Evolutionary conservation across 2,888 invertebrate species (phyloP).

Genomic region (Pyrrhosoma nymphula): DNA sequence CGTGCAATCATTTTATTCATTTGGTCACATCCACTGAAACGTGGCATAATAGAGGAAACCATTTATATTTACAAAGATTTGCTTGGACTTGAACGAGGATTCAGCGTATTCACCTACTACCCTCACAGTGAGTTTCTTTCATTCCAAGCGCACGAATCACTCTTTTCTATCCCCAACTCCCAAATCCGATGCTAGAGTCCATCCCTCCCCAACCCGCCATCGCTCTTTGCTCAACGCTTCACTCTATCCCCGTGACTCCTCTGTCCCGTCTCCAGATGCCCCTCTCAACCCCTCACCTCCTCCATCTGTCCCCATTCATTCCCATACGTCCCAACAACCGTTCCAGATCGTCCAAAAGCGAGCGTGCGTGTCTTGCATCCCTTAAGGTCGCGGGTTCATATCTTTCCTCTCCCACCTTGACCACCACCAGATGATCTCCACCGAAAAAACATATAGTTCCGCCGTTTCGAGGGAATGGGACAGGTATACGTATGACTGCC

Average conservation of each 20-base stretch:
- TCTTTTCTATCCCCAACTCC: neutral
- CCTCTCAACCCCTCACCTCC: neutral
- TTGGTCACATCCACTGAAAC: no score
- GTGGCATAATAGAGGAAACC: no score
- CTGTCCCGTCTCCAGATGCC: no score
- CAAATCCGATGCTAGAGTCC: no score
- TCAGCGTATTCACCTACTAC: no score
- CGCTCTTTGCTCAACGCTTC: neutral
- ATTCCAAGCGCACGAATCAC: neutral
- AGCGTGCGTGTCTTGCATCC: conserved; percentile 65
- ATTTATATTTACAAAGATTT: no score
- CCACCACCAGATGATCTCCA: conserved; percentile 60
- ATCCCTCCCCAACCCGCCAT: neutral
- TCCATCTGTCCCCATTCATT: neutral
- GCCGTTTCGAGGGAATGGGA: neutral
- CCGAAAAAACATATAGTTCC: conserved; percentile 25
- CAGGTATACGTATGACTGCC: neutral
- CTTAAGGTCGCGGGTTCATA: conserved; percentile 64
- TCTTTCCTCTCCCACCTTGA: conserved; percentile 24
- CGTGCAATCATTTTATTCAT: no score
- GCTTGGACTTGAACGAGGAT: no score
- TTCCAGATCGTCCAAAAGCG: conserved; percentile 54
- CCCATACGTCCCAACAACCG: conserved; percentile 37
- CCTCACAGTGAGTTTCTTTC: no score
- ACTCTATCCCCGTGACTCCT: neutral